Evolutionary conservation across 1,140 invertebrate species (phyloP), one percentile per base, ranked within the genome.

Genomic region (Psilanteris sp.): DNA sequence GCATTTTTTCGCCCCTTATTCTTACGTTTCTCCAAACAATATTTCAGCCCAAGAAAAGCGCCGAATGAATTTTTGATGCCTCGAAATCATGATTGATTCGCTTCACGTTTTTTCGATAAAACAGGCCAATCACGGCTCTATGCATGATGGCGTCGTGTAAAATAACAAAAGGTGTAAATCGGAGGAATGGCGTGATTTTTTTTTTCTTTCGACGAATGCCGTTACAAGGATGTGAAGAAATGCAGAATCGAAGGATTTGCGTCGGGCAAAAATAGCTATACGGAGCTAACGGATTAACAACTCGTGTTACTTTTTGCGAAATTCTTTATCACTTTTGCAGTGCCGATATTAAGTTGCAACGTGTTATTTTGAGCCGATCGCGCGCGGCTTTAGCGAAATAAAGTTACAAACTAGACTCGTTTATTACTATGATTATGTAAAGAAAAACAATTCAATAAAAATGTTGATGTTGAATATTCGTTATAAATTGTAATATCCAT

Each of bases 201-300:
- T 29, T 39, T n/a, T 18, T 22, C 13, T n/a, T n/a, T n/a, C n/a
- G 16, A 27, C 34, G 13, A 34, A 31, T 16, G 54, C 66, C 66
- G 54, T 52, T 70, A 70, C 54, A 50, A 70, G 54, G 66, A 70
- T 54, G 54, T 31, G 46, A 70, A 70, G 54, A 61, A 59, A 59
- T 70, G 54, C 66, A 61, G 46, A n/a, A n/a, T n/a, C n/a, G n/a
- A n/a, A n/a, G n/a, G 54, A 70, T 70, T 70, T 61, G 44, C 54
- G 9, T 15, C 15, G 54, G 46, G 61, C 54, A 22, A 70, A 70
- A 70, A 70, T 59, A 59, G 54, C 44, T 37, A 44, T 20, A n/a
- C n/a, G 27, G 7, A 41, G 34, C 22, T 70, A 70, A 70, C 66
- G 66, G 66, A 32, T 61, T 46, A 27, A 8, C 3, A 31, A 44